A percentile compares a stretch with the other conserved stretches of the same genome.
Evolutionary conservation across 2,797 vertebrate genomes (phyloP).

Genomic region (Holocentrus rufus): DNA sequence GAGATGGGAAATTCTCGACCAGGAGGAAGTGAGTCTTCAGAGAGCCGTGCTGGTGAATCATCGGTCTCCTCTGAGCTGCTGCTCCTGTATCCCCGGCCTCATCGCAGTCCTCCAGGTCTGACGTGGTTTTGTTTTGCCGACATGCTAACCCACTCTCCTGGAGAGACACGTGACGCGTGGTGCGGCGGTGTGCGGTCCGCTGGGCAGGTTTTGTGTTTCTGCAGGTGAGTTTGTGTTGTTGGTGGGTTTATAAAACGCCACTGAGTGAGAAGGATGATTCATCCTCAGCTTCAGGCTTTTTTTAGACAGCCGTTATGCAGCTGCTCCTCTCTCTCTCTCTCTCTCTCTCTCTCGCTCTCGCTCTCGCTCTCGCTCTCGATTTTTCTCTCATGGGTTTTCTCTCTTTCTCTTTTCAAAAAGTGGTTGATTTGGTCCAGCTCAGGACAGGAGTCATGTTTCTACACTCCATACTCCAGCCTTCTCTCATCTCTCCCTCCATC

Average conservation of each 20-base stretch:
- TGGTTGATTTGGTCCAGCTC: slow-evolving; percentile 48
- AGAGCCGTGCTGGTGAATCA: neutral
- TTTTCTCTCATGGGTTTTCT: no score
- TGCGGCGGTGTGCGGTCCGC: neutral
- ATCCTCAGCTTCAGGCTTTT: slow-evolving; percentile 6
- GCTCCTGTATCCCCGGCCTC: neutral
- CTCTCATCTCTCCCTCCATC: neutral
- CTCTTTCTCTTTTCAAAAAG: neutral
- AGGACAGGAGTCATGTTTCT: neutral
- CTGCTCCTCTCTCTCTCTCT: neutral
- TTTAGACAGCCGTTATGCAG: slow-evolving; percentile 6
- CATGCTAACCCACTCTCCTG: slow-evolving; percentile 33
- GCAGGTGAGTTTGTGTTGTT: neutral
- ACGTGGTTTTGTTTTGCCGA: slow-evolving; percentile 19
- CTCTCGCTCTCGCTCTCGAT: no score
- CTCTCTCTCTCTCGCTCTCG: neutral
- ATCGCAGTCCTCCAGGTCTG: no score
- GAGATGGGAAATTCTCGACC: no score
- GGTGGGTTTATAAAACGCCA: slow-evolving; percentile 2
- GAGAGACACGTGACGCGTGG: slow-evolving; percentile 1
- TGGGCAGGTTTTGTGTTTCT: slow-evolving; percentile 25
- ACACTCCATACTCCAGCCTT: neutral
- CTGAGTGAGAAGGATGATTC: slow-evolving; percentile 36
- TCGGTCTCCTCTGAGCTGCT: slow-evolving; percentile 17
- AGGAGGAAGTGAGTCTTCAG: neutral